Evolutionary conservation across 1,140 invertebrate species (phyloP).

Genomic region (Aphis craccivora): DNA sequence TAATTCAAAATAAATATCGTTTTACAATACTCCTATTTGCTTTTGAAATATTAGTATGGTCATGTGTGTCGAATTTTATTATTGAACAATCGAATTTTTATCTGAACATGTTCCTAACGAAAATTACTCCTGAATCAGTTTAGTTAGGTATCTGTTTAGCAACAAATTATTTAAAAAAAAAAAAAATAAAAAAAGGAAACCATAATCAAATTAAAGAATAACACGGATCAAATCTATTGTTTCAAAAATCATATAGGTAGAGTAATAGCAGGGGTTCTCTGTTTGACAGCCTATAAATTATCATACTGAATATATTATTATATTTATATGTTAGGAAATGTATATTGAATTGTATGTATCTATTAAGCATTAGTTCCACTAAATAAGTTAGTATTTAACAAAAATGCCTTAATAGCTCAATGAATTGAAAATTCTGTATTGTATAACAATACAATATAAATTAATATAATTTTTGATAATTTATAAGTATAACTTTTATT

Average conservation of each 20-base stretch:
- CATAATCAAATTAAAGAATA: constrained; percentile 9
- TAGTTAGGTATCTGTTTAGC: neutral
- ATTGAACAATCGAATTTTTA: neutral
- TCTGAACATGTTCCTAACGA: neutral
- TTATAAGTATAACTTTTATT: neutral
- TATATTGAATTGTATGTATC: neutral
- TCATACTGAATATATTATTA: neutral
- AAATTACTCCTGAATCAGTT: neutral
- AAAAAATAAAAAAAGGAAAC: neutral
- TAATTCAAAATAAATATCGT: neutral
- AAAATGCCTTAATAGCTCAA: neutral
- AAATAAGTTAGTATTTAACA: too few relatives aligned
- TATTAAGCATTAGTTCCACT: too few relatives aligned
- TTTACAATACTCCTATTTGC: neutral
- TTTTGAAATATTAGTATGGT: neutral
- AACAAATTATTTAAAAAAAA: neutral
- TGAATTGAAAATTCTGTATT: neutral
- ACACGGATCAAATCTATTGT: constrained; percentile 2
- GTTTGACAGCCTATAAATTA: neutral
- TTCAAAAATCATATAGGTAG: neutral
- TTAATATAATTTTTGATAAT: neutral
- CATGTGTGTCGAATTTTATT: neutral
- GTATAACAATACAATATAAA: too few relatives aligned
- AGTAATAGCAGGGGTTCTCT: neutral
- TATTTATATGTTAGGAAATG: neutral